Base-by-base conservation (phyloP, 1,140 invertebrate genomes). In the Babylonia areolata region DNA sequence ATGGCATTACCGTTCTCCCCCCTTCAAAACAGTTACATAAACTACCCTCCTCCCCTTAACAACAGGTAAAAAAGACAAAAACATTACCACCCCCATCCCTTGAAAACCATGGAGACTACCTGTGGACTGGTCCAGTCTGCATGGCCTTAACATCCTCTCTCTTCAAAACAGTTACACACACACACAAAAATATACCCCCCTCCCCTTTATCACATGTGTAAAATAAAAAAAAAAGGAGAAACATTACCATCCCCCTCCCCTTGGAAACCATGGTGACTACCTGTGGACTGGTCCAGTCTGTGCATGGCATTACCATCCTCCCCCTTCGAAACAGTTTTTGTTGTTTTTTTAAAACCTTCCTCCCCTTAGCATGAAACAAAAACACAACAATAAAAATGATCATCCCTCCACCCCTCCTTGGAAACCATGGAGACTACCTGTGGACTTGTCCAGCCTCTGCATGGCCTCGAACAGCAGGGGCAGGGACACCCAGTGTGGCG, bases 401-500 rank as follows among this genome's bases (percentile, higher is more conserved):
- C n/a, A n/a, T 11, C 9, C 35, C n/a, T 54, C 33, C 6, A 42
- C 1, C 28, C 31, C 58, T n/a, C 31, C n/a, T 42, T 77, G 83
- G n/a, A 0, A 51, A 51, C 17, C 9, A 9, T 51, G 46, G 17
- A 12, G 9, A 51, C 84, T 89, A 92, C 92, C 92, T 86, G 93
- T 94, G 37, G 89, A 82, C 31, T 78, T 77, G 83, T 94, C 94
- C 2, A 91, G 42, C 0, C 89, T 85, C 75, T 92, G 87, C 93
- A 94, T 94, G 2, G 94, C 90, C 81, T 91, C 81, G 39, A 89
- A 91, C 15, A 94, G 84, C 11, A 88, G 73, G 3, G 89, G 15
- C 2, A 94, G 79, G 0, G 91, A 86, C 11, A 94, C 89, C 94
- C 94, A 94, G 85, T 94, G 94, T 75, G 94, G 94, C 23, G 94